Evolutionary conservation across 1,140 invertebrate genomes (phyloP).

Genomic region (Drosophila sechellia): DNA sequence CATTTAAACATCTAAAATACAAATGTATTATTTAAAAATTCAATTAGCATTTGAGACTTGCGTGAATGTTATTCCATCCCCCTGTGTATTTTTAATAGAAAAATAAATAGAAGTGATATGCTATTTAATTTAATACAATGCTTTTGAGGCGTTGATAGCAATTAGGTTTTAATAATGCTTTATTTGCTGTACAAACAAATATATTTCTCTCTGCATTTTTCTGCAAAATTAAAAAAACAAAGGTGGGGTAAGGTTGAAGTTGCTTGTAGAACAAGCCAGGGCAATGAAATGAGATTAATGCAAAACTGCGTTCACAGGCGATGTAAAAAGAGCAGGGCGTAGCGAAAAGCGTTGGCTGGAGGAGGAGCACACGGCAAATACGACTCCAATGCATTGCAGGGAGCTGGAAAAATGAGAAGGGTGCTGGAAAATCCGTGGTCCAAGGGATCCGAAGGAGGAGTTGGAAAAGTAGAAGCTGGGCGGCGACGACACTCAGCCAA

Average conservation of each 20-base stretch:
- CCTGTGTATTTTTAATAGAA: too few relatives aligned
- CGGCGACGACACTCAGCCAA: constrained; percentile 48
- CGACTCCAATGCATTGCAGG: constrained; percentile 28
- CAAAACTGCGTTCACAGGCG: constrained; percentile 66
- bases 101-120: too few relatives aligned
- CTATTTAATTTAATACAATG: too few relatives aligned
- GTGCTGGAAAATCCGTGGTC: neutral
- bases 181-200: neutral
- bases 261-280: constrained; percentile 29
- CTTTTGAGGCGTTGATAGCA: too few relatives aligned
- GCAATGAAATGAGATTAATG: constrained; percentile 83
- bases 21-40: too few relatives aligned
- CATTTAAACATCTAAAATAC: neutral
- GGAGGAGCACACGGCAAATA: constrained; percentile 62
- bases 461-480: constrained; percentile 15
- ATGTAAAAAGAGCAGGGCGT: constrained; percentile 62
- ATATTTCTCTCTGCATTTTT: constrained; percentile 21
- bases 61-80: too few relatives aligned
- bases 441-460: neutral
- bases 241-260: constrained; percentile 9
- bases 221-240: neutral
- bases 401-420: neutral
- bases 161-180: neutral
- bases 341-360: constrained; percentile 1
- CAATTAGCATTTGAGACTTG: too few relatives aligned